Percentiles rank a stretch among this genome's conserved stretches.
Evolutionary conservation across 2,113 vertebrate genomes (phyloP).

Genomic region (Sporophila hypoxantha): DNA sequence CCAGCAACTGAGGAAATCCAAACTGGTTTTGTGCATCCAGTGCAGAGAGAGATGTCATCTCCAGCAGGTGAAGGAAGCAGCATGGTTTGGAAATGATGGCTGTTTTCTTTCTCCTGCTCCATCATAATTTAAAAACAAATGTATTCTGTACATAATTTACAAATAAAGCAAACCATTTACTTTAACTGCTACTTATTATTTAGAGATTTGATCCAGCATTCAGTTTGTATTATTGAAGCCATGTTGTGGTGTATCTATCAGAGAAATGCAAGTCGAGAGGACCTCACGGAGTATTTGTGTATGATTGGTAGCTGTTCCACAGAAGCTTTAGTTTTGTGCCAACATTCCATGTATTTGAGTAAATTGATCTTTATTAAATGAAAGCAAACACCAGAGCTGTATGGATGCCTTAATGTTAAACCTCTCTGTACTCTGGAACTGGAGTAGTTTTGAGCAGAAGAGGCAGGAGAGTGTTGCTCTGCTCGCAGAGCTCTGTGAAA

Average conservation of each 20-base stretch:
- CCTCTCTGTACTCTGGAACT: slow-evolving; percentile 54
- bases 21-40: slow-evolving; percentile 60
- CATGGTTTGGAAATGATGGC: slow-evolving; percentile 24
- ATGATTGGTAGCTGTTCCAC: slow-evolving; percentile 64
- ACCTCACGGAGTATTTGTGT: slow-evolving; percentile 58
- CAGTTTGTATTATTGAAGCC: slow-evolving; percentile 70
- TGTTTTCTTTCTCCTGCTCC: slow-evolving; percentile 53
- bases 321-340: slow-evolving; percentile 75
- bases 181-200: slow-evolving; percentile 79
- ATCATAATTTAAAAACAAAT: slow-evolving; percentile 37
- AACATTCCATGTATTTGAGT: slow-evolving; percentile 80
- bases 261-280: slow-evolving; percentile 62
- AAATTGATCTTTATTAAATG: slow-evolving; percentile 69
- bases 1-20: slow-evolving; percentile 75
- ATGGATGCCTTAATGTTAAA: slow-evolving; percentile 73
- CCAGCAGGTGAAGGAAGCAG: slow-evolving; percentile 44
- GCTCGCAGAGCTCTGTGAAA: slow-evolving; percentile 26
- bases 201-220: slow-evolving; percentile 73
- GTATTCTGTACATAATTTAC: slow-evolving; percentile 80
- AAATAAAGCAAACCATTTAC: slow-evolving; percentile 76
- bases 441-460: slow-evolving; percentile 46
- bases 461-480: slow-evolving; percentile 44
- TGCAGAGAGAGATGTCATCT: slow-evolving; percentile 61
- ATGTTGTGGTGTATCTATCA: slow-evolving; percentile 66
- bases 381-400: slow-evolving; percentile 71